These are phyloP conservation scores for Chiloscyllium punctatum DNA, from an alignment of 2,797 vertebrate genomes.

Conservation along the genomic window DNA sequence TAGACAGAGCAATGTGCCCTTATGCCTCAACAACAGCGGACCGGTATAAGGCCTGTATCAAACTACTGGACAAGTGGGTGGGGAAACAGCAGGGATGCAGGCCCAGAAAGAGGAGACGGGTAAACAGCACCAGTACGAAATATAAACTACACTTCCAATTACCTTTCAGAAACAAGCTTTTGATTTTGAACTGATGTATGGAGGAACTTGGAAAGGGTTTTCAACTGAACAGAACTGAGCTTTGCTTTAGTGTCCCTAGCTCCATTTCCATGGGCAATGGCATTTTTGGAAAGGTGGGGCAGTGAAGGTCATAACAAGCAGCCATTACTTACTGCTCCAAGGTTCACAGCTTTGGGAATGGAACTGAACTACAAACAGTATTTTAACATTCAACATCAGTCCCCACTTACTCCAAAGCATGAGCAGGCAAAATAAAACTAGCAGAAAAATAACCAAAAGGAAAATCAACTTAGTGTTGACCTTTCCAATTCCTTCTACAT, in stretches of 20 bases:
- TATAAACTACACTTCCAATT: conserved; percentile 5
- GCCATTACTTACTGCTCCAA: background rate
- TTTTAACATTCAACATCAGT: background rate
- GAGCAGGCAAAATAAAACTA: background rate
- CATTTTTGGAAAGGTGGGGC: background rate
- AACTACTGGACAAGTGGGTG: background rate
- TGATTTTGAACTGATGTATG: background rate
- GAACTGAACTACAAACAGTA: background rate
- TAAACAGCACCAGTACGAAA: conserved; percentile 26
- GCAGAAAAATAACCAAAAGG: background rate
- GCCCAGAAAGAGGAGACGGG: background rate
- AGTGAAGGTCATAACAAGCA: background rate
- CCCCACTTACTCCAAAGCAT: background rate
- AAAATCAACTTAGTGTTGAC: conserved; percentile 1
- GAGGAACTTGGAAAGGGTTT: background rate
- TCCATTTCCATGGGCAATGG: background rate
- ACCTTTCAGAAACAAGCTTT: background rate
- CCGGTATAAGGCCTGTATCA: background rate
- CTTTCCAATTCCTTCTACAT: background rate
- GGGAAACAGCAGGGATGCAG: background rate
- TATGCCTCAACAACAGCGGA: background rate
- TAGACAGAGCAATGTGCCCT: background rate
- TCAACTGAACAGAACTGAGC: background rate
- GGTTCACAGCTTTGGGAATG: background rate
- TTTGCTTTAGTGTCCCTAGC: background rate